Base-by-base conservation (phyloP, 2,888 invertebrate species). In the Trichogramma dendrolimi region DNA sequence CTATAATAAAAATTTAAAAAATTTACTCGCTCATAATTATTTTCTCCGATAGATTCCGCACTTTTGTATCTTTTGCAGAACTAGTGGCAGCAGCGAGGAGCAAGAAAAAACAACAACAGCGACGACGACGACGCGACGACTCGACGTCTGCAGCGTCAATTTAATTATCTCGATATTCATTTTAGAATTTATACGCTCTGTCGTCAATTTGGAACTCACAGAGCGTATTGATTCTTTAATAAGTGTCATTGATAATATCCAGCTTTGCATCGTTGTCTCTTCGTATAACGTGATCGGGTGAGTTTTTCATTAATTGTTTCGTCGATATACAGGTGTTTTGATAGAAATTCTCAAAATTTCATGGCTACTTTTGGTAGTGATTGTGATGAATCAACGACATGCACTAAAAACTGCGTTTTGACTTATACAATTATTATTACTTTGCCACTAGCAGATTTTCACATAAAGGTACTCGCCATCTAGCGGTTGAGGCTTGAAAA, bases 151-250 rank as follows among this genome's bases (percentile, higher is more conserved):
- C 51, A 49, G 27, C 41, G 42, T 27, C 38, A 60, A 42, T n/a
- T 52, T 41, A 11, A 57, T 41, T 73, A 73, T 75, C 73, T 71
- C 67, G 75, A 75, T 76, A 79, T 80, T 79, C 75, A 80, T 79
- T 81, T 81, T 81, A 81, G 81, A 81, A 81, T 81, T 80, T 80
- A 80, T 81, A 81, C 81, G 81, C 81, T 81, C 81, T 81, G 81
- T 79, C 79, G 81, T 81, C 77, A 73, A 67, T 69, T 74, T 72
- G 66, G 72, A 79, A 78, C 75, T 80, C 81, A 81, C 81, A 80
- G 80, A 80, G 79, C 80, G 79, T 80, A 80, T 78, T 72, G 81
- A 81, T 81, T 81, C 81, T 81, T 79, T 76, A 77, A 80, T 80
- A 77, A 78, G 77, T 78, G 73, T 70, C 75, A 71, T 69, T 62